A percentile compares a stretch with the other conserved stretches of the same genome.
Conservation (phyloP, 92 coral and sea anemone genomes). For the Epizoanthus stellaris region DNA sequence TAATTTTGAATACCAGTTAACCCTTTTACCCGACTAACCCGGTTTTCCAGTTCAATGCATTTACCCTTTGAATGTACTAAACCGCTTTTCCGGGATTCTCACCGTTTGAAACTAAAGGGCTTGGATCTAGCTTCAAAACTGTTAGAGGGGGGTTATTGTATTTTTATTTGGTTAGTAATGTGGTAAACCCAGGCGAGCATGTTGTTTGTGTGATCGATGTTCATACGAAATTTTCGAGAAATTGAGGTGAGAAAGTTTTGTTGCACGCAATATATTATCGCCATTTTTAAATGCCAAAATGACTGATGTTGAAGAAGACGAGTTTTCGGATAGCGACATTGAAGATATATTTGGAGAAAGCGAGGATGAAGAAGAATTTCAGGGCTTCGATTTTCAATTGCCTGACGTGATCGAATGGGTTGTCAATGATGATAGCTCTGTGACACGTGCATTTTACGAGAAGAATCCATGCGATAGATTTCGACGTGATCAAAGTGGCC, state of each 20-base stretch:
- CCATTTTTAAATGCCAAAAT: conserved; percentile 29
- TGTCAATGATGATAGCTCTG: conserved; percentile 43
- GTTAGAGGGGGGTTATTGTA: not conserved
- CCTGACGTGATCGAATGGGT: conserved; percentile 44
- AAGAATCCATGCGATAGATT: conserved; percentile 46
- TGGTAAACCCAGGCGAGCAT: not conserved
- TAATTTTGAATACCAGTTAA: too few relatives aligned
- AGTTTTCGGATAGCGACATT: conserved; percentile 49
- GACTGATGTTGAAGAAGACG: conserved; percentile 23
- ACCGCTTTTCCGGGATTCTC: not conserved
- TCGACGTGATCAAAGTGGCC: conserved; percentile 21
- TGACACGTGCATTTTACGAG: conserved; percentile 32
- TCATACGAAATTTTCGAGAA: conserved; percentile 1
- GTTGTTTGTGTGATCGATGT: not conserved
- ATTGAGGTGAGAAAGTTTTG: not conserved
- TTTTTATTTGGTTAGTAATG: conserved; percentile 8
- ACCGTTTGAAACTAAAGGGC: conserved; percentile 3
- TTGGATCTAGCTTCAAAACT: conserved; percentile 1
- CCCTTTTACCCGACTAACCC: not conserved
- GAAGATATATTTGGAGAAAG: conserved; percentile 55
- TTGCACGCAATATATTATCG: not conserved
- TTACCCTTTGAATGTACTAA: not conserved
- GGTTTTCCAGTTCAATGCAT: not conserved
- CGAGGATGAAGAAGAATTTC: conserved; percentile 56
- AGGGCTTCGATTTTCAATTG: conserved; percentile 39